Conservation (phyloP, 2,113 vertebrate genomes). For the Amphiprion percula region DNA sequence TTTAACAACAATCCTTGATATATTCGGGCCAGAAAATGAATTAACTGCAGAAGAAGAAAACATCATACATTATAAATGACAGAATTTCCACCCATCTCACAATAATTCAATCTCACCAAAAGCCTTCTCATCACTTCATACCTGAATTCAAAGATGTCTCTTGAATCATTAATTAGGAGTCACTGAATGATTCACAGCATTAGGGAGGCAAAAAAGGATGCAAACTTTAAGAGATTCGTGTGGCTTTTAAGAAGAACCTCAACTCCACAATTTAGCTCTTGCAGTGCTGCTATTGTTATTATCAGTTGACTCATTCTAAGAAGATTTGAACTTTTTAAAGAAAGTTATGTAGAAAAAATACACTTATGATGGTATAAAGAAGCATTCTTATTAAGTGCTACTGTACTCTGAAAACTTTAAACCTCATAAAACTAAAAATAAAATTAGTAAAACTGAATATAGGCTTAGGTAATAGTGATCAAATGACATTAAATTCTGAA, state of each 20-base stretch:
- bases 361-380: background rate
- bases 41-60: constrained; percentile 15
- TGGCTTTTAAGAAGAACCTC: background rate
- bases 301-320: background rate
- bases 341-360: background rate
- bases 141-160: constrained; percentile 25
- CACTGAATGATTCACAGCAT: constrained; percentile 53
- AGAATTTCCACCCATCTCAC: constrained; percentile 1
- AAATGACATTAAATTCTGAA: too few relatives aligned
- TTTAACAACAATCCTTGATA: background rate
- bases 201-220: constrained; percentile 31
- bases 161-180: constrained; percentile 54
- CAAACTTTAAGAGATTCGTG: background rate
- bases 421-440: too few relatives aligned
- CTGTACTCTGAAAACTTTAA: too few relatives aligned
- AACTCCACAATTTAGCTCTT: background rate
- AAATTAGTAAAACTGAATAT: too few relatives aligned
- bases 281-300: background rate
- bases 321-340: background rate
- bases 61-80: constrained; percentile 37
- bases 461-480: too few relatives aligned
- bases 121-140: constrained; percentile 20
- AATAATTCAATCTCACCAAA: constrained; percentile 10
- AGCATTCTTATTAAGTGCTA: too few relatives aligned
- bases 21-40: constrained; percentile 11